A percentile compares a stretch with the other conserved stretches of the same genome.
phyloP scores from a whole-genome alignment of 1,140 invertebrate genomes.

The Acyrthosiphon pisum region DNA sequence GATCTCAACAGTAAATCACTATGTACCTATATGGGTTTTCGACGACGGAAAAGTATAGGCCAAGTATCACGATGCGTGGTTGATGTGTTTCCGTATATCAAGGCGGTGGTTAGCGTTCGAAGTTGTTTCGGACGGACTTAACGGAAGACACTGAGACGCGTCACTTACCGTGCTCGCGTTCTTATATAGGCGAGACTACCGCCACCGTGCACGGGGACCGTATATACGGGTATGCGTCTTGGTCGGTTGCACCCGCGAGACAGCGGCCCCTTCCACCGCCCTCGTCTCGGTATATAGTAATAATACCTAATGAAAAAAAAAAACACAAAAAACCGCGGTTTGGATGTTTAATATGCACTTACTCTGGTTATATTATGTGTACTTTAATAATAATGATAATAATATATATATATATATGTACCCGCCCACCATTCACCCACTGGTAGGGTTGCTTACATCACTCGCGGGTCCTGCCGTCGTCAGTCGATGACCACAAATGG shows the following conservation, averaged over 20 bases:
- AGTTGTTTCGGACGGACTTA: slow-evolving; percentile 3
- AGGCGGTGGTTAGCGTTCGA: not conserved
- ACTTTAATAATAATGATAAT: not conserved
- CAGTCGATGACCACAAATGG: not conserved
- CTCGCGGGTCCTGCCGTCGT: not conserved
- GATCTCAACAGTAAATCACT: not conserved
- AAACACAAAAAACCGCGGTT: not conserved
- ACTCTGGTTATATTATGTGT: not conserved
- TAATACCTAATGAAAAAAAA: not conserved
- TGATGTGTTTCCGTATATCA: not conserved
- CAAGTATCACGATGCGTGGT: not conserved
- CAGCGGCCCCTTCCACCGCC: slow-evolving; percentile 32
- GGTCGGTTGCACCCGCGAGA: slow-evolving; percentile 52
- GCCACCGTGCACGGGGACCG: not conserved
- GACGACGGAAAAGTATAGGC: not conserved
- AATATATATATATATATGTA: not conserved
- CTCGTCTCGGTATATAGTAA: not conserved
- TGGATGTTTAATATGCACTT: not conserved
- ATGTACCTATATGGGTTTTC: not conserved
- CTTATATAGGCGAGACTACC: slow-evolving; percentile 7
- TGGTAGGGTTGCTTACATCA: not conserved
- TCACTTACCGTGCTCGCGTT: not conserved
- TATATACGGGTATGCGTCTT: not conserved
- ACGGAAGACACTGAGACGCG: slow-evolving; percentile 32
- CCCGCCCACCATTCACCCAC: not conserved